Evolutionary conservation across 2,888 invertebrate genomes (phyloP), one percentile per base, ranked within the genome.

Genomic region (Notodonta ziczac): DNA sequence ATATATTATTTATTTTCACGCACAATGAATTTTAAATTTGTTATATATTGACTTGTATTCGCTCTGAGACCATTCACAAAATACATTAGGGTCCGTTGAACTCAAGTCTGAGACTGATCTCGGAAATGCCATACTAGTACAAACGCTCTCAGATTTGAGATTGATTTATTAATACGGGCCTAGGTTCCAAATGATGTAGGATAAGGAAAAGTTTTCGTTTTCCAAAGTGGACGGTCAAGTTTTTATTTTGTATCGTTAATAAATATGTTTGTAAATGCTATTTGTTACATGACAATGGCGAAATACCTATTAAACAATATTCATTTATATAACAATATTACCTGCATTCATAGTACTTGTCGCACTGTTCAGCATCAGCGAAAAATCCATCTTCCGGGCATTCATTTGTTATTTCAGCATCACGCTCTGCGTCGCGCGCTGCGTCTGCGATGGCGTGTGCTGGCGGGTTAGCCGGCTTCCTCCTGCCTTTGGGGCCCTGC

Each of bases 301-400:
- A 24, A 24, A 24, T 24, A 24, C 24, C 1, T 24, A 24, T 10
- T 3, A 44, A 9, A 44, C 10, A 44, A 9, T 10, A n/a, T n/a
- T n/a, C n/a, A n/a, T n/a, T n/a, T n/a, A n/a, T n/a, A n/a, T n/a
- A n/a, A n/a, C n/a, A n/a, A n/a, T n/a, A n/a, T n/a, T n/a, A 95
- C 95, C 94, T 93, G 90, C 98, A 98, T 66, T 96, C 96, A 86
- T 97, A 96, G 83, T 97, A 98, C 88, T 97, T 97, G 91, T 98
- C 98, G 83, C 98, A 98, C 89, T 98, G 97, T 77, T 96, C 96
- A 13, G 96, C 95, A 81, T 97, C 97, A 10, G 97, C 97, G 82
- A 97, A 98, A 90, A 95, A 98, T 9, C 98, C 98, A 75, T 97
- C 95, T 77, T 97, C 97, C 0, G 98, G 98, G 78, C 98, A 98